A percentile compares a stretch with the other conserved stretches of the same genome.
phyloP scores from a whole-genome alignment of 2,888 invertebrate species.

The Pecten maximus region DNA sequence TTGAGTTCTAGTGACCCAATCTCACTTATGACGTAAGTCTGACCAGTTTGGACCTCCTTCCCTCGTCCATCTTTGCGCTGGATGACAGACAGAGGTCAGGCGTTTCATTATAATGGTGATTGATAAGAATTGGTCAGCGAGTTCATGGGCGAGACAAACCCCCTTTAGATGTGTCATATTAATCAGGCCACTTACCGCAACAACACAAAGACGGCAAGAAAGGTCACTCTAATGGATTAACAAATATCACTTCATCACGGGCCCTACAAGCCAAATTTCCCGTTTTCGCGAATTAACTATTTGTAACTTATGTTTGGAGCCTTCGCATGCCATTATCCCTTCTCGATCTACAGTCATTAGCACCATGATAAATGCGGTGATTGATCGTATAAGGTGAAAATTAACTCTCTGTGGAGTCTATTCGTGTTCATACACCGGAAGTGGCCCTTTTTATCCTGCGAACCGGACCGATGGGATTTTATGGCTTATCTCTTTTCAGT shows the following conservation, averaged over 20 bases:
- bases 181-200: background rate
- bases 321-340: background rate
- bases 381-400: background rate
- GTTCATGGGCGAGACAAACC: background rate
- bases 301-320: background rate
- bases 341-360: background rate
- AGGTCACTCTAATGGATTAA: background rate
- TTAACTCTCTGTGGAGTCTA: background rate
- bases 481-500: background rate
- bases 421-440: background rate
- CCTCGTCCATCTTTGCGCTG: background rate
- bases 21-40: constrained; percentile 13
- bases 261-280: background rate
- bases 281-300: background rate
- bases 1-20: background rate
- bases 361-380: background rate
- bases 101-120: constrained; percentile 15
- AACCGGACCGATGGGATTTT: background rate
- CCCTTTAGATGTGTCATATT: background rate
- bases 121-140: background rate
- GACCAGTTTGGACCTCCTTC: background rate
- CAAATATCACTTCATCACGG: background rate
- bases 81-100: constrained; percentile 4
- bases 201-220: background rate
- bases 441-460: background rate